Evolutionary conservation across 2,797 vertebrate genomes (phyloP), one percentile per base, ranked within the genome.

Genomic region (Bradypus variegatus): DNA sequence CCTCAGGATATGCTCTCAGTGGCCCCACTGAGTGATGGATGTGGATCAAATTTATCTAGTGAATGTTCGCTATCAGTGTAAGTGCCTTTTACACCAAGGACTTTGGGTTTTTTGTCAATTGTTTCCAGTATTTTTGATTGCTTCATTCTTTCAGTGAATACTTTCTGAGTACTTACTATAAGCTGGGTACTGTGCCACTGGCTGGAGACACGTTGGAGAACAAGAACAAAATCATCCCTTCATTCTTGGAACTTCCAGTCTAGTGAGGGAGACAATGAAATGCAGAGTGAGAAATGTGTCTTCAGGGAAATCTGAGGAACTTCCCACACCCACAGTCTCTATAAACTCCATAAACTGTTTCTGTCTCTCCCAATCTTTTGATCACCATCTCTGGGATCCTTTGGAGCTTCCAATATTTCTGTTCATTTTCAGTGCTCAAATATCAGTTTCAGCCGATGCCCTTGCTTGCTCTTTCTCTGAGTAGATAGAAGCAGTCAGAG

Each of bases 71-170:
- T 75, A 1, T 27, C 19, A 8, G 21, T 33, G 23, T 70, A 55
- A 86, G 45, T 41, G 77, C 60, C 86, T 91, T 92, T 83, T 36
- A 92, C 33, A 29, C 36, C 16, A 45, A 95, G 55, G 70, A 36
- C 48, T 86, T 90, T 36, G 60, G 33, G 45, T 45, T 60, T 45
- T 41, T 73, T 73, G 75, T 41, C 53, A 36, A 8, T 89, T 90
- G 50, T 84, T 80, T 93, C 89, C 86, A 67, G 41, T 80, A n/a
- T 58, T 89, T 65, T 45, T 70, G 48, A 81, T 78, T 88, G 55
- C 60, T 72, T 86, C 27, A 15, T 86, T 83, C 75, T 69, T 84
- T 55, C 36, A 58, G 72, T 2, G 36, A 77, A 73, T 89, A 31
- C 83, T 89, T 91, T 83, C 72, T 5, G 2, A 72, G 92, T 48